Base-by-base conservation (phyloP, 1,140 invertebrate species). In the Yoshiicerus persimilis region DNA sequence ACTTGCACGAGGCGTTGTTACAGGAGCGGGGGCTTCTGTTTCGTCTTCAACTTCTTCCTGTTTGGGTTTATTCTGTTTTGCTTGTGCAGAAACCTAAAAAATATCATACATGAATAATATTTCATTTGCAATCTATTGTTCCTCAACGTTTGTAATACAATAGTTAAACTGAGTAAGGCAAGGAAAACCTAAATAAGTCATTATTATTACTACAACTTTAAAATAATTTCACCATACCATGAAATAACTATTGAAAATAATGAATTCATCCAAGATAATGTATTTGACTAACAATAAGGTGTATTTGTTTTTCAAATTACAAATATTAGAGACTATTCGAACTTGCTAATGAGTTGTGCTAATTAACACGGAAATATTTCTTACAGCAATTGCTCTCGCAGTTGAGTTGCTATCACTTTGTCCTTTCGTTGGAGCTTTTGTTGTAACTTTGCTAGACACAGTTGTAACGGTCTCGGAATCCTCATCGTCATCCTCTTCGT, bases 31-130 rank as follows among this genome's bases (percentile, higher is more conserved):
- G 13, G 77, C 13, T 6, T 62, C 34, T 13, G 83, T 27, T 16
- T 77, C 83, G 25, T 86, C 84, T 11, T 88, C 87, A 1, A 77
- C 64, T 38, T 86, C 87, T 86, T 86, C 83, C 32, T 86, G 64
- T 34, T 66, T 75, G 11, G 85, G 75, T 10, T 36, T 34, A 80
- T 80, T 80, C 23, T 80, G 75, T 20, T 80, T 80, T 36, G 34
- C 75, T 36, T 34, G 4, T 2, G 32, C 32, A 16, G 66, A 32
- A 0, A 36, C 70, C 32, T 20, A 36, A 23, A 64, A 10, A 16
- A n/a, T 64, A 64, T 5, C n/a, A 36, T 13, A 77, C 9, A 11
- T 70, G 39, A 6, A 41, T 41, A 41, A n/a, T n/a, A n/a, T n/a
- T n/a, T n/a, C n/a, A n/a, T n/a, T n/a, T n/a, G n/a, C n/a, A n/a